Percentiles rank a stretch among this genome's conserved stretches.
phyloP scores from a whole-genome alignment of 35 echinoderm and acorn worm genomes.

The Acanthaster planci region DNA sequence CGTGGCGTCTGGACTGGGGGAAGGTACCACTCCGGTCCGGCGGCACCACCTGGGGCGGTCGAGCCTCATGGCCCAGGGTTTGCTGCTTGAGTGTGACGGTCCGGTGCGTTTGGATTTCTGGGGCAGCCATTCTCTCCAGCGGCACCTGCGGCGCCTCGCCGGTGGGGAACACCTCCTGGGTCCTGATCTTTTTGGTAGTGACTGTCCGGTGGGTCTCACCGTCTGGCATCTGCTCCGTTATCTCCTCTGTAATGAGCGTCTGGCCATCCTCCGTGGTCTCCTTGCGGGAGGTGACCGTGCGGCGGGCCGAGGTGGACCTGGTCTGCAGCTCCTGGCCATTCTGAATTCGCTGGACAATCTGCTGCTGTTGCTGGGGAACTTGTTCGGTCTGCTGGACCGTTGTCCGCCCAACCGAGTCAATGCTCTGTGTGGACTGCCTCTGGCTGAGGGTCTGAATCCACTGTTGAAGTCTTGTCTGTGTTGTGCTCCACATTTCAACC shows the following conservation, averaged over 20 bases:
- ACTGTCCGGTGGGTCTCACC: constrained; percentile 10
- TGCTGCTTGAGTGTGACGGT: constrained; percentile 13
- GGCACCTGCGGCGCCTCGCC: neutral
- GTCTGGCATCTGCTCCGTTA: constrained; percentile 12
- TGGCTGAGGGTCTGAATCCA: constrained; percentile 41
- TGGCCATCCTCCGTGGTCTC: constrained; percentile 21
- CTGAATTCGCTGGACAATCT: neutral
- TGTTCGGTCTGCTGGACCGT: neutral
- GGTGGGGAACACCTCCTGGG: neutral
- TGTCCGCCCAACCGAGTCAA: constrained; percentile 59
- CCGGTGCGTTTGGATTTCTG: constrained; percentile 11
- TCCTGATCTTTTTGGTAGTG: neutral
- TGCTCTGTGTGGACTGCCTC: constrained; percentile 36
- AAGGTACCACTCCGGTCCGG: neutral
- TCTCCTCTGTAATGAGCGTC: neutral
- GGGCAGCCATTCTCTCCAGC: neutral
- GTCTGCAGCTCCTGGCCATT: neutral
- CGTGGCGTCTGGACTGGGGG: constrained; percentile 18
- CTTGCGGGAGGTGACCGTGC: neutral
- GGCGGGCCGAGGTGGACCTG: neutral
- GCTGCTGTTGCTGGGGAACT: neutral
- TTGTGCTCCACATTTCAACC: constrained; percentile 73
- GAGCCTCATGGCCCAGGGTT: neutral
- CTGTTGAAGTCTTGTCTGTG: constrained; percentile 68
- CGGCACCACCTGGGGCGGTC: neutral